Evolutionary conservation across 2,113 vertebrate species (phyloP), one percentile per base, ranked within the genome.

Genomic region (Colius striatus): DNA sequence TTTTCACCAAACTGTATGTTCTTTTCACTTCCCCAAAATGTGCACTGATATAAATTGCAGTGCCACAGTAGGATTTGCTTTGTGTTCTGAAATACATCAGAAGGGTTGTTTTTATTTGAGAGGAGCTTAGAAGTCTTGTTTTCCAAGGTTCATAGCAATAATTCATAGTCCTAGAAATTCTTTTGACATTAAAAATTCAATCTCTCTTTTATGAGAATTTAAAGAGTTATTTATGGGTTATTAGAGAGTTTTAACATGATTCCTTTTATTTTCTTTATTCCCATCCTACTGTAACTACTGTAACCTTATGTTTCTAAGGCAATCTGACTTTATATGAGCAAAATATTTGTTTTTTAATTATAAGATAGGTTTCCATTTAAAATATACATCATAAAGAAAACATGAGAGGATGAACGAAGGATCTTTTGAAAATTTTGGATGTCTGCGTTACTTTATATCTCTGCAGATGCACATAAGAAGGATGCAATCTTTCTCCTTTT

Each of bases 101-200:
- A 65, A 66, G 9, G 6, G 16, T 45, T 66, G 65, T 19, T 93
- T 94, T 84, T 21, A 41, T 84, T 50, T 94, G 26, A 95, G 34
- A 84, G n/a, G 6, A 75, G 34, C 54, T 94, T 75, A 57, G 7
- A 79, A 84, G 27, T 68, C 58, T 83, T 72, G 47, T 91, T 91
- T 87, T 87, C 47, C 1, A 8, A 32, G 25, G 10, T 82, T 94
- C 36, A 54, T 16, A 45, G 71, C 20, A 68, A 43, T 78, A 77
- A 75, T 75, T 90, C 66, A 23, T 45, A 54, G 81, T 57, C 16
- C 27, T 51, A 76, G 36, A 51, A 91, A 54, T 41, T 76, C 27
- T 79, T 91, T 68, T 71, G 34, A 76, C 94, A 89, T 75, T 94
- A 91, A 93, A 94, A 93, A 77, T 90, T 81, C 77, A 95, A 82